These are phyloP conservation scores for Loripinus fragilis DNA, from an alignment of 2,888 invertebrate species.

Conservation along the genomic window DNA sequence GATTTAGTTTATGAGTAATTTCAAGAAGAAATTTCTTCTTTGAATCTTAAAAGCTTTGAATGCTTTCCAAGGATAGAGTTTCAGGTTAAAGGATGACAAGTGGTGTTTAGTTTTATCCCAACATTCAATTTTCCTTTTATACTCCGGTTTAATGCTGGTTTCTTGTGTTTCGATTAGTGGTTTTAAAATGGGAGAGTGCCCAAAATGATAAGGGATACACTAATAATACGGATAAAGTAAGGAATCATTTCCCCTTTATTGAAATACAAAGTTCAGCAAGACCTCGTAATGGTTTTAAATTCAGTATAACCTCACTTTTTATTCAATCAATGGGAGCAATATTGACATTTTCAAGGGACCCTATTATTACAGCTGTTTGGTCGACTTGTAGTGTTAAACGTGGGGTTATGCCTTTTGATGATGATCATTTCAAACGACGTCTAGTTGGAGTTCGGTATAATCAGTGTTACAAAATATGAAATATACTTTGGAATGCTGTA, in stretches of 20 bases:
- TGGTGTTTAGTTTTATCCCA: slow-evolving; percentile 22
- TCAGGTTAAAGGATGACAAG: slow-evolving; percentile 50
- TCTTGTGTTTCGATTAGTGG: slow-evolving; percentile 58
- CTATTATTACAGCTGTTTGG: not conserved
- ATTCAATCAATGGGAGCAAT: slow-evolving; percentile 42
- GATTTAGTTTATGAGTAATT: not conserved
- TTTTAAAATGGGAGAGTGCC: slow-evolving; percentile 49
- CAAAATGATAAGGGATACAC: slow-evolving; percentile 49
- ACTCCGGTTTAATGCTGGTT: slow-evolving; percentile 58
- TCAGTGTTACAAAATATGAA: too few relatives aligned
- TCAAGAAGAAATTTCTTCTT: slow-evolving; percentile 42
- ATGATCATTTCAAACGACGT: too few relatives aligned
- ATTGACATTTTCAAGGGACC: slow-evolving; percentile 13
- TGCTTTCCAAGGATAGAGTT: slow-evolving; percentile 52
- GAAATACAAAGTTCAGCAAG: slow-evolving; percentile 37
- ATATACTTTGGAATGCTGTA: too few relatives aligned
- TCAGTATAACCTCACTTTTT: slow-evolving; percentile 58
- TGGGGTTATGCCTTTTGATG: not conserved
- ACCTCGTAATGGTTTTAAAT: slow-evolving; percentile 54
- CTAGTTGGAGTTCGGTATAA: too few relatives aligned
- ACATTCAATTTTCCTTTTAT: slow-evolving; percentile 61
- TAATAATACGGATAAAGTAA: slow-evolving; percentile 42
- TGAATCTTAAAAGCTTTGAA: slow-evolving; percentile 60
- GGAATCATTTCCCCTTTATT: slow-evolving; percentile 42
- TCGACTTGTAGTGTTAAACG: not conserved